Base-by-base conservation (phyloP, 2,797 vertebrate species). In the Characodon lateralis region DNA sequence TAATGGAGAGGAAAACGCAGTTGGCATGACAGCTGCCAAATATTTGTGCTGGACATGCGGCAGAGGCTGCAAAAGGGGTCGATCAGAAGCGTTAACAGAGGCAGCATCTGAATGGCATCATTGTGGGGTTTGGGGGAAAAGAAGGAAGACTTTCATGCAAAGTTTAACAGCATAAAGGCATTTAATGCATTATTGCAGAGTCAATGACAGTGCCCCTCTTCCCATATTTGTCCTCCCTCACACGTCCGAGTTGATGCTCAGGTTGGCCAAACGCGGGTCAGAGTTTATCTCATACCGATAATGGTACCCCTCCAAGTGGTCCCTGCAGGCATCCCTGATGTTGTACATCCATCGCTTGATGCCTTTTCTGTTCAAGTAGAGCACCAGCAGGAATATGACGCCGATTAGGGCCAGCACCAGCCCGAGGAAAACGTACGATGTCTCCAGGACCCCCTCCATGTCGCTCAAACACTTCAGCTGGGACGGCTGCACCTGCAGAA, bases 231-330 rank as follows among this genome's bases (percentile, higher is more conserved):
- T 70, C 0, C 80, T 73, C 14, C 1, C 93, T 97, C 94, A 99
- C 90, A 98, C 97, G 59, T 99, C 98, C 0, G 97, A 99, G 88
- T 98, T 99, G 89, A 98, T 97, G 92, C 97, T 97, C 85, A 98
- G 96, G 93, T 97, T 98, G 90, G 97, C 97, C 87, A 99, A 89
- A 74, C 97, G 95, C 13, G 98, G 97, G 91, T 99, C 98, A 4
- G 97, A 96, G 77, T 97, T 99, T 81, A 98, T 97, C 94, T 99
- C 98, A 0, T 99, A 99, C 93, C 98, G 96, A 95, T 99, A 99
- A 92, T 99, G 98, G 91, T 99, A 99, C n/a, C 98, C 98, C 89
- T 99, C 98, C 98, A 99, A 98, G 91, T 99, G 98, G 95, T 99
- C 98, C 92, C 98, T 96, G 92, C 98, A 99, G 72, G 98, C 98